Conservation (phyloP, 2,888 invertebrate species). For the Caenorhabditis sp. region DNA sequence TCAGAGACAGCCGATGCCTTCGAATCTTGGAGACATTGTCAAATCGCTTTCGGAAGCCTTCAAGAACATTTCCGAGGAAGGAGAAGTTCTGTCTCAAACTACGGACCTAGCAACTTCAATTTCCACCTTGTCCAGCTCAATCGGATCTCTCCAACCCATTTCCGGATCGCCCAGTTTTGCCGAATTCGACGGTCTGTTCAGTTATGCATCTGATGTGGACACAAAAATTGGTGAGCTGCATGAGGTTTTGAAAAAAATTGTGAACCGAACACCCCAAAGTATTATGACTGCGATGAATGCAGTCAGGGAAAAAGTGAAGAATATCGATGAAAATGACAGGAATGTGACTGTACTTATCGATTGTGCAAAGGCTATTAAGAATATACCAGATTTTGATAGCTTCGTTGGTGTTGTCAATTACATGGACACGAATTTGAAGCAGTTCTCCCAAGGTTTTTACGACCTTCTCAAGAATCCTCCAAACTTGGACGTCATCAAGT, state of each 20-base stretch:
- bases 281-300: too few relatives aligned
- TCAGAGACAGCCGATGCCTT: background rate
- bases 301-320: too few relatives aligned
- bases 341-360: too few relatives aligned
- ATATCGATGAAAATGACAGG: too few relatives aligned
- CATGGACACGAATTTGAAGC: background rate
- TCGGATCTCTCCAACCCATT: background rate
- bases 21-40: background rate
- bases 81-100: background rate
- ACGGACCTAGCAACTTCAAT: background rate
- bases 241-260: too few relatives aligned
- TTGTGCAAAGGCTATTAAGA: too few relatives aligned
- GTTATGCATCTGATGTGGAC: too few relatives aligned
- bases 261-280: too few relatives aligned
- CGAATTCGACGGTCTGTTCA: too few relatives aligned
- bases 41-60: background rate
- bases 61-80: conserved; percentile 4
- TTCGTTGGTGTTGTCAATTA: too few relatives aligned
- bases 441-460: background rate
- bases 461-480: background rate
- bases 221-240: too few relatives aligned
- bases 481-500: background rate
- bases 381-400: background rate
- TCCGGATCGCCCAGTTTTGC: background rate
- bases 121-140: background rate